A percentile compares a stretch with the other conserved stretches of the same genome.
phyloP scores from a whole-genome alignment of 2,113 vertebrate species.

The Hippopotamus amphibius region DNA sequence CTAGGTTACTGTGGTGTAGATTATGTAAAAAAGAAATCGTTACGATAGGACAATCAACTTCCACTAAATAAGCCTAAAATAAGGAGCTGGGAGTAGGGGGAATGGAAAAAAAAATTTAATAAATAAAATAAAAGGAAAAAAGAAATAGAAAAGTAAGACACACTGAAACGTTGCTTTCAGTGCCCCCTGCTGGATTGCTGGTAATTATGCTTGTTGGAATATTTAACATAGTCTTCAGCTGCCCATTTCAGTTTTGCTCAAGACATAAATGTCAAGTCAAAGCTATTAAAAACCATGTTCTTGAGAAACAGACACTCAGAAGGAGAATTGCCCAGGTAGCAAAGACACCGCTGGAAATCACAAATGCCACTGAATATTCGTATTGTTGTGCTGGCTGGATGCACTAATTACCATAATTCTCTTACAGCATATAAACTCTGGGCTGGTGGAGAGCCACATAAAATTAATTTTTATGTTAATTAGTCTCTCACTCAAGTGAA shows the following conservation, averaged over 20 bases:
- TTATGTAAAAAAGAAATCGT: slow-evolving; percentile 47
- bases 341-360: slow-evolving; percentile 24
- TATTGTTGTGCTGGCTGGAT: not conserved
- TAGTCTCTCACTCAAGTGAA: not conserved
- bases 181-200: slow-evolving; percentile 56
- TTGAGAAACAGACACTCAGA: slow-evolving; percentile 49
- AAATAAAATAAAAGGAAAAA: not conserved
- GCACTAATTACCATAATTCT: not conserved
- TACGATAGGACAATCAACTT: slow-evolving; percentile 57
- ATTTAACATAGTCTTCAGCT: slow-evolving; percentile 75
- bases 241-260: slow-evolving; percentile 73
- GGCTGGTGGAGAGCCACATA: slow-evolving; percentile 23
- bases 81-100: not conserved
- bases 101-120: not conserved
- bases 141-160: not conserved
- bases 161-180: not conserved
- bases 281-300: slow-evolving; percentile 68
- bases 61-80: slow-evolving; percentile 66
- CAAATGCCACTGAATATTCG: slow-evolving; percentile 10
- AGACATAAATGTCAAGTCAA: slow-evolving; percentile 73
- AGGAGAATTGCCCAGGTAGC: slow-evolving; percentile 45
- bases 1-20: slow-evolving; percentile 36
- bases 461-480: slow-evolving; percentile 69
- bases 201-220: slow-evolving; percentile 70
- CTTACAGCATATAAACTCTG: slow-evolving; percentile 50